Percentiles rank a stretch among this genome's conserved stretches.
Conservation (phyloP, 2,888 invertebrate species). For the Stegophylla sp. region DNA sequence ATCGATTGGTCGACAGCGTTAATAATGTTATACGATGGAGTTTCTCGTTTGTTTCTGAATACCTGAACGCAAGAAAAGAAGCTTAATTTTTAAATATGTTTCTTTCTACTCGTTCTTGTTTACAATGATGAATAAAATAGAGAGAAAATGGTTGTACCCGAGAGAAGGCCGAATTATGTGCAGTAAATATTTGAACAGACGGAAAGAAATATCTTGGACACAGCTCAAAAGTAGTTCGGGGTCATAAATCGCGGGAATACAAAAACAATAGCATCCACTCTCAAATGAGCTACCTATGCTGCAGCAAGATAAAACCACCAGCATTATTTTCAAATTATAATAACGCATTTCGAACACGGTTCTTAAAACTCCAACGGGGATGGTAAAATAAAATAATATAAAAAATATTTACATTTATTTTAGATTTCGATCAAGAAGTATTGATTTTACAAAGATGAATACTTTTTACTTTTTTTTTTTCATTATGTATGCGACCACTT, state of each 20-base stretch:
- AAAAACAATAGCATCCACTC: conserved; percentile 29
- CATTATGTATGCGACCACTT: not conserved
- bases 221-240: conserved; percentile 23
- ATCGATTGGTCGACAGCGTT: not conserved
- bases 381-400: no score
- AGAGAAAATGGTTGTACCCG: conserved; percentile 13
- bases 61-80: not conserved
- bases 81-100: conserved; percentile 34
- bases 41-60: conserved; percentile 27
- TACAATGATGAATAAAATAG: conserved; percentile 6
- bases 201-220: conserved; percentile 39
- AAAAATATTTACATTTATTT: no score
- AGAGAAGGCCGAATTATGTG: conserved; percentile 22
- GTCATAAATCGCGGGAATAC: conserved; percentile 37
- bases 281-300: not conserved
- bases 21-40: not conserved
- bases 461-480: no score
- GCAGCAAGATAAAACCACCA: not conserved
- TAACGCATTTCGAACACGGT: not conserved
- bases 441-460: no score
- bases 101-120: conserved; percentile 8
- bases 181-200: conserved; percentile 46
- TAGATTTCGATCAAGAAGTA: no score
- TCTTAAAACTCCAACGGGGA: no score
- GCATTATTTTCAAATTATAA: not conserved